These are phyloP conservation scores for Anagrus nilaparvatae DNA, from an alignment of 1,140 invertebrate genomes.

Conservation along the genomic window DNA sequence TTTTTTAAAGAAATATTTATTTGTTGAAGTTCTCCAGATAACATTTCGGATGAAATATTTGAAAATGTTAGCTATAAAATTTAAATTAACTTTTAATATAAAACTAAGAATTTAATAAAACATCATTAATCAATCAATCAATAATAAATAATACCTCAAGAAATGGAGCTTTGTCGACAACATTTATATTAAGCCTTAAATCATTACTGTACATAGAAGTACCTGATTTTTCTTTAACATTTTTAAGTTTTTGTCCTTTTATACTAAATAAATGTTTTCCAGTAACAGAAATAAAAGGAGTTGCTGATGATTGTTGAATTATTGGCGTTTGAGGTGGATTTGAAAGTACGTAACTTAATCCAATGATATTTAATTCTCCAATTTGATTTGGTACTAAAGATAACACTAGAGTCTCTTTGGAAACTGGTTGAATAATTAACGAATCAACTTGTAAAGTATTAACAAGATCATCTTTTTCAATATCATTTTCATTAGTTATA, in stretches of 20 bases:
- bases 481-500: conserved; percentile 31
- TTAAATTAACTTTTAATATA: conserved; percentile 2
- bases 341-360: conserved; percentile 32
- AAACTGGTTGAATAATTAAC: conserved; percentile 33
- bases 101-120: conserved; percentile 11
- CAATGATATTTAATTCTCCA: conserved; percentile 32
- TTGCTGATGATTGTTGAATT: conserved; percentile 27
- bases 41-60: conserved; percentile 54
- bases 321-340: conserved; percentile 25
- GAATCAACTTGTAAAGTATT: conserved; percentile 37
- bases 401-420: conserved; percentile 33
- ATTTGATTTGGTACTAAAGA: conserved; percentile 28
- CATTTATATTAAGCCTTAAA: conserved; percentile 51
- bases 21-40: conserved; percentile 63
- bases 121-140: neutral
- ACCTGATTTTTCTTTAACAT: conserved; percentile 37
- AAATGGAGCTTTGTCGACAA: conserved; percentile 59
- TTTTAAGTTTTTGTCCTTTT: conserved; percentile 37
- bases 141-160: conserved; percentile 47
- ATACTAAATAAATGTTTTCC: conserved; percentile 55
- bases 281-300: conserved; percentile 38
- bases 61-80: conserved; percentile 54
- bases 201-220: conserved; percentile 42
- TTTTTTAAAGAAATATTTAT: conserved; percentile 60
- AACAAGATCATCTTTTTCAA: conserved; percentile 29